These are phyloP conservation scores for Lapara coniferarum DNA, from an alignment of 2,888 invertebrate genomes.

Conservation along the genomic window DNA sequence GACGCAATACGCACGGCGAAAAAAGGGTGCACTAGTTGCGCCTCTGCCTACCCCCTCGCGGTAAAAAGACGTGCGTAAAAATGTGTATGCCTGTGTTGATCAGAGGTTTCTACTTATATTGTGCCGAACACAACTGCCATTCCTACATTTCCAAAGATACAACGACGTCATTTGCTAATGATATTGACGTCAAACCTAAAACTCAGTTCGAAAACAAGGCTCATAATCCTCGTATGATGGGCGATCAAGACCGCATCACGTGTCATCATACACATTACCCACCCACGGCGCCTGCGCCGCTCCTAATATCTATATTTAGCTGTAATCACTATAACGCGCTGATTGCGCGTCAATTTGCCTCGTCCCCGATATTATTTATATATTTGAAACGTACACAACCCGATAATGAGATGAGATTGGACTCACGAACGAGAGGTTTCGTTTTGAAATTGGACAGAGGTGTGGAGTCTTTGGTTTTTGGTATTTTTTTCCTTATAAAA, in stretches of 20 bases:
- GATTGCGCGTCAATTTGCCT: constrained; percentile 80
- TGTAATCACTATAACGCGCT: constrained; percentile 69
- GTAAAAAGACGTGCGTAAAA: too few species aligned
- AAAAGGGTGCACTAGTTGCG: too few species aligned
- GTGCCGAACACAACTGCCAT: too few species aligned
- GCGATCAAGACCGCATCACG: neutral
- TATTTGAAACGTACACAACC: constrained; percentile 78
- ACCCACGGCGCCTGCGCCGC: constrained; percentile 43
- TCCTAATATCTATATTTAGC: constrained; percentile 78
- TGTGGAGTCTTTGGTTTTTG: constrained; percentile 41
- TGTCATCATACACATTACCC: constrained; percentile 27
- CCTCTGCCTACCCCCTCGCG: too few species aligned
- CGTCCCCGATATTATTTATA: constrained; percentile 74
- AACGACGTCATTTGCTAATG: too few species aligned
- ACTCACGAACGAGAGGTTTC: constrained; percentile 62
- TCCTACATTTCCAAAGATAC: too few species aligned
- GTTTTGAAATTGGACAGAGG: constrained; percentile 44
- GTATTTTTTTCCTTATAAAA: too few species aligned
- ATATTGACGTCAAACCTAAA: neutral
- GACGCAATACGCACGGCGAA: too few species aligned
- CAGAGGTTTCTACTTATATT: too few species aligned
- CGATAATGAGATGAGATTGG: constrained; percentile 76
- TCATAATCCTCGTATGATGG: neutral
- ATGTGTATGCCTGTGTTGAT: too few species aligned
- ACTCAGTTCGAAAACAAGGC: neutral